Base-by-base conservation (phyloP, 1,140 invertebrate species). In the Daktulosphaira vitifoliae region DNA sequence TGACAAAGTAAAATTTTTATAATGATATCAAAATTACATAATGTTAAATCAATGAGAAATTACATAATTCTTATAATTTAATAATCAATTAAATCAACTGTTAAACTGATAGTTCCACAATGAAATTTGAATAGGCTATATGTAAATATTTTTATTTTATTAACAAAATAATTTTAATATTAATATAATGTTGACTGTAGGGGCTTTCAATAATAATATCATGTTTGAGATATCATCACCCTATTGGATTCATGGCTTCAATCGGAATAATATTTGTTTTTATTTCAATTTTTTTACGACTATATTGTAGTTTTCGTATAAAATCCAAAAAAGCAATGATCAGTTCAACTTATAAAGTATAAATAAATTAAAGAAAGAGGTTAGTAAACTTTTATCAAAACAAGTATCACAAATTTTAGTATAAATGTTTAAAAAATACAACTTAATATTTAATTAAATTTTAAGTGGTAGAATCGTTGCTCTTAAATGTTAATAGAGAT, bases 161-260 rank as follows among this genome's bases (percentile, higher is more conserved):
- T 33, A 33, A 33, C 29, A 33, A 33, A 33, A 33, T 68, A 68
- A n/a, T n/a, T n/a, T n/a, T n/a, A n/a, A n/a, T 18, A n/a, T n/a
- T n/a, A n/a, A 33, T 5, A 33, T 33, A 33, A 33, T 68, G 69
- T 56, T 68, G n/a, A 75, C 68, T 68, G 16, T 75, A 90, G 84
- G 90, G 87, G 54, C 80, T 96, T 70, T 93, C 96, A 46, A 93
- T 99, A 71, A 77, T 98, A 65, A 76, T 98, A 23, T 98, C 95
- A 2, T 97, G 95, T 74, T 74, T 95, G 26, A 86, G 97, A 69
- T 99, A 96, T 77, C 80, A 87, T 22, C 96, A 99, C 78, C 77
- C 84, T 26, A 80, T 99, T 66, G 85, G 84, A 51, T 65, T 79
- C 13, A 70, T 86, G 62, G 92, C 92, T 52, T 77, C 88, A n/a